phyloP scores from a whole-genome alignment of 2,888 invertebrate genomes.

The Hydrotaea cyrtoneurina region DNA sequence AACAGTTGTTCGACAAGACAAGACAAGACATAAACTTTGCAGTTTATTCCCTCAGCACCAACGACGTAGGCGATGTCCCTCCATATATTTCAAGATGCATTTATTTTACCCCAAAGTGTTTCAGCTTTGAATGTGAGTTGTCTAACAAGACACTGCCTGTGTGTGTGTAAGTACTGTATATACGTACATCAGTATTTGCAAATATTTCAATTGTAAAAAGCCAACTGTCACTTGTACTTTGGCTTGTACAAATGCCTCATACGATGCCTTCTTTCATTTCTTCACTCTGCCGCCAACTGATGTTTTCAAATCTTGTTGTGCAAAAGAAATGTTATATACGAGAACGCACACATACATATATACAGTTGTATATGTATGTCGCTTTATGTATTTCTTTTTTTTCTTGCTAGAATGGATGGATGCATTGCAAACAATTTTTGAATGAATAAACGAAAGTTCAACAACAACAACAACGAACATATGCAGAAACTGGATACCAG shows the following conservation, averaged over 20 bases:
- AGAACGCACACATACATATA: too few species aligned
- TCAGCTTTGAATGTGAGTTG: not conserved
- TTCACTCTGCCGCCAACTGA: not conserved
- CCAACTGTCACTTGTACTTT: conserved; percentile 24
- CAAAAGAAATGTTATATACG: too few species aligned
- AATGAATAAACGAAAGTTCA: not conserved
- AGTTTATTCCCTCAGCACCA: not conserved
- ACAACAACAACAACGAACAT: not conserved
- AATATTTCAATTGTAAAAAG: conserved; percentile 20
- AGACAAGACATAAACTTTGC: not conserved
- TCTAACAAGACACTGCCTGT: too few species aligned
- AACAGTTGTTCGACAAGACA: not conserved
- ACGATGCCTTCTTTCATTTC: not conserved
- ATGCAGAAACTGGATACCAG: not conserved
- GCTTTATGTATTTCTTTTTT: not conserved
- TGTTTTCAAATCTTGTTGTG: not conserved
- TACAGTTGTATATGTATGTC: too few species aligned
- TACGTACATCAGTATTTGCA: not conserved
- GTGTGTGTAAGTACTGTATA: too few species aligned
- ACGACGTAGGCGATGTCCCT: not conserved
- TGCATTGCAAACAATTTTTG: not conserved
- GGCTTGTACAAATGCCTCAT: not conserved
- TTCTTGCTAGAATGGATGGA: not conserved
- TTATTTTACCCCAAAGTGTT: not conserved
- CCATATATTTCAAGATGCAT: conserved; percentile 3